Evolutionary conservation across 1,140 invertebrate genomes (phyloP), one percentile per base, ranked within the genome.

Genomic region (Formica exsecta): DNA sequence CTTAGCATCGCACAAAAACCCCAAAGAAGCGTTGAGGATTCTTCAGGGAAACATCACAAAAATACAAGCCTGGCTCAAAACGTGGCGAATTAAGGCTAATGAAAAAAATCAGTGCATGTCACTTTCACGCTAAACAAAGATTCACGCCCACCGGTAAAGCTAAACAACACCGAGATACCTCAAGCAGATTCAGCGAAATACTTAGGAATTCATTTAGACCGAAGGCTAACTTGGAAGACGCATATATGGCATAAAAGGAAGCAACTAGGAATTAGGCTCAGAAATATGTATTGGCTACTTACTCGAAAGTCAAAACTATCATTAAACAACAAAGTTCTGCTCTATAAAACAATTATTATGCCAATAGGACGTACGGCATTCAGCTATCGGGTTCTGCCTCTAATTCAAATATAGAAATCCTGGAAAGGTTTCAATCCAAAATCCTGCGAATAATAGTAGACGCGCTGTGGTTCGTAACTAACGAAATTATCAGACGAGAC

Each of bases 291-390:
- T 7, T 75, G 73, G 57, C 32, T 75, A 25, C 11, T 61, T 2
- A 13, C n/a, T 8, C 8, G 16, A 19, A 59, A 75, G 6, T 75
- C 57, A 25, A 75, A 41, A 41, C 8, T 61, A 6, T 38, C 66
- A 13, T 29, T 70, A 2, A 2, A 70, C 8, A 70, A 70, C 11
- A 70, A 70, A 48, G 22, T 48, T 1, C n/a, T 59, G 4, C 29
- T 75, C 0, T 75, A 75, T 11, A 75, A 75, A 25, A 22, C 57
- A 5, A 75, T 61, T 22, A 41, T 75, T 3, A 61, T 2, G 2
- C 57, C 73, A 5, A 75, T 75, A 32, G 73, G 73, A 75, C 57
- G 22, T 61, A 75, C 19, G n/a, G 51, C 16, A 75, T 75, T 3
- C 32, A 57, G 4, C 7, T 75, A 8, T 75, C 19, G 36, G 57